phyloP scores from a whole-genome alignment of 2,113 vertebrate species.

The Rostratula benghalensis region DNA sequence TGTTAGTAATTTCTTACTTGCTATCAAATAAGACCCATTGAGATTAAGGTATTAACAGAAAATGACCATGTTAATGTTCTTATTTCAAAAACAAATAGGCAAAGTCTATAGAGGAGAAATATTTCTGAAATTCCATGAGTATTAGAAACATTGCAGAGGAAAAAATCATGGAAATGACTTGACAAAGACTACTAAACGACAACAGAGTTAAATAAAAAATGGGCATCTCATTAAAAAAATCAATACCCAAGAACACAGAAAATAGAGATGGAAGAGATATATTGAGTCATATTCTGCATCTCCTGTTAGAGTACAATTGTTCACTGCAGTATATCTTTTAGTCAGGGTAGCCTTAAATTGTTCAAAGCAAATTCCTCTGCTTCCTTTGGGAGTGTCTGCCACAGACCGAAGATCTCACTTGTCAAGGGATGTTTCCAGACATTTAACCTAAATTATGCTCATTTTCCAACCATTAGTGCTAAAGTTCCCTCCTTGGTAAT shows the following conservation, averaged over 20 bases:
- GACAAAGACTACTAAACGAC: conserved; percentile 10
- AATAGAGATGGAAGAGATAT: conserved; percentile 43
- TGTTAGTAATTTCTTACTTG: neutral
- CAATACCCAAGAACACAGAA: conserved; percentile 18
- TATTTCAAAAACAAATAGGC: neutral
- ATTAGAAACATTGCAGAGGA: neutral
- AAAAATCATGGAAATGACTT: conserved; percentile 1
- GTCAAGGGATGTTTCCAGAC: conserved; percentile 49
- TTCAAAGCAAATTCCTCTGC: conserved; percentile 32
- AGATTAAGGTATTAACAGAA: neutral
- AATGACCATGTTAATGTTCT: neutral
- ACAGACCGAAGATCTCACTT: conserved; percentile 27
- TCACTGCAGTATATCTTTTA: conserved; percentile 11
- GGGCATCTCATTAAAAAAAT: conserved; percentile 21
- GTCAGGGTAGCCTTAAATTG: conserved; percentile 51
- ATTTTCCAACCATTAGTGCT: conserved; percentile 32
- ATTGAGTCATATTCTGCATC: conserved; percentile 23
- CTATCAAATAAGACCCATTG: neutral
- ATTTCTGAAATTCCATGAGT: neutral
- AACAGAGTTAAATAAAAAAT: conserved; percentile 44
- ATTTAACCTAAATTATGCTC: conserved; percentile 55
- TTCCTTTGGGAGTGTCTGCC: conserved; percentile 43
- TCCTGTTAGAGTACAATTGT: neutral
- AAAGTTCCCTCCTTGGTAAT: conserved; percentile 3
- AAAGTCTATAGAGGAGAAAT: neutral